These are phyloP conservation scores for Lamellibrachia columna DNA, from an alignment of 2,888 invertebrate species.

Conservation along the genomic window DNA sequence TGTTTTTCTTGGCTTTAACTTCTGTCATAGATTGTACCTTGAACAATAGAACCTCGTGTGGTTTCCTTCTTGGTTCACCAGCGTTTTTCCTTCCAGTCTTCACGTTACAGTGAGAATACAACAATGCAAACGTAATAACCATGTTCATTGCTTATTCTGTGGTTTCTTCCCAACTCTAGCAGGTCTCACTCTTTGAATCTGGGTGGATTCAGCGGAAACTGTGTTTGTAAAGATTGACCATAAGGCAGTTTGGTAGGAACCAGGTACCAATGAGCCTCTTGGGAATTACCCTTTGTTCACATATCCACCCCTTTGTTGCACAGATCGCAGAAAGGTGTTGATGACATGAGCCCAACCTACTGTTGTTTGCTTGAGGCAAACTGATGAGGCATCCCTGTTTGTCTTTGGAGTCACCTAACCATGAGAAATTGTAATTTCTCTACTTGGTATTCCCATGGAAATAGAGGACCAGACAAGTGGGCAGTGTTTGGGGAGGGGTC, in stretches of 20 bases:
- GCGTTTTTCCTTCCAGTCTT: neutral
- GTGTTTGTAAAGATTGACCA: neutral
- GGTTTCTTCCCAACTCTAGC: neutral
- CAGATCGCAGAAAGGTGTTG: neutral
- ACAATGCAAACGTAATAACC: neutral
- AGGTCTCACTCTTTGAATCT: neutral
- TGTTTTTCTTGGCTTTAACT: neutral
- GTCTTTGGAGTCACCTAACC: neutral
- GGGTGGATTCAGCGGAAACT: neutral
- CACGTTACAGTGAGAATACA: neutral
- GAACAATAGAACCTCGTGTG: neutral
- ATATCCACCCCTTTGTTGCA: neutral
- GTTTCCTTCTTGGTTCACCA: neutral
- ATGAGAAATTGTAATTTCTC: slow-evolving; percentile 16
- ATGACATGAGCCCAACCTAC: neutral
- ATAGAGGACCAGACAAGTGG: neutral
- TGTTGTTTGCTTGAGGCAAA: neutral
- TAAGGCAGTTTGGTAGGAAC: neutral
- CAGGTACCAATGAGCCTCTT: neutral
- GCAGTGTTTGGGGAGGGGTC: neutral
- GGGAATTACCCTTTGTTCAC: slow-evolving; percentile 3
- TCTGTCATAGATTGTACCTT: neutral
- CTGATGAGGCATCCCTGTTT: neutral
- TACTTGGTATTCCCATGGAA: neutral
- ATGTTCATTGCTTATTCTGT: neutral